phyloP scores from a whole-genome alignment of 2,888 invertebrate species.

The Colostygia pectinataria region DNA sequence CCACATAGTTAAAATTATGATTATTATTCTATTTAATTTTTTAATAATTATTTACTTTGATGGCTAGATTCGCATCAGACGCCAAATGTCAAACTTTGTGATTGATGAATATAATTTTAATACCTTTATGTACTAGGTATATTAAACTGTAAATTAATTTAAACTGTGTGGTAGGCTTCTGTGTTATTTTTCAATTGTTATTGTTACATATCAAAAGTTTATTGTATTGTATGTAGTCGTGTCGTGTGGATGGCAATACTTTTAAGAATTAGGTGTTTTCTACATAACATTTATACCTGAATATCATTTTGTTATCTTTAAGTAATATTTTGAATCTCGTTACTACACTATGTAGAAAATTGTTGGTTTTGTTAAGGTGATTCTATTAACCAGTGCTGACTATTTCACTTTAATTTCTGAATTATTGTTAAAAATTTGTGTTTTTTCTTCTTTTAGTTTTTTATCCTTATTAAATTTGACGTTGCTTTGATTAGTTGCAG shows the following conservation, averaged over 20 bases:
- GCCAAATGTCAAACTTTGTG: too few relatives aligned
- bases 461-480: too few relatives aligned
- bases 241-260: constrained; percentile 71
- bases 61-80: background rate
- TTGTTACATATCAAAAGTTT: constrained; percentile 76
- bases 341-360: constrained; percentile 32
- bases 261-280: constrained; percentile 40
- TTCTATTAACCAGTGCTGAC: too few relatives aligned
- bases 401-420: too few relatives aligned
- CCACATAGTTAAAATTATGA: constrained; percentile 30
- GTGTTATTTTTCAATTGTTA: constrained; percentile 52
- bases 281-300: constrained; percentile 26
- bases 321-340: constrained; percentile 45
- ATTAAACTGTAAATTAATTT: constrained; percentile 23
- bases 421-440: too few relatives aligned
- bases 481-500: too few relatives aligned
- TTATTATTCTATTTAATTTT: constrained; percentile 2
- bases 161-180: constrained; percentile 40
- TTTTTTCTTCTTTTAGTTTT: too few relatives aligned
- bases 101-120: too few relatives aligned
- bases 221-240: constrained; percentile 62
- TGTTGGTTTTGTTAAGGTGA: constrained; percentile 34
- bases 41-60: too few relatives aligned
- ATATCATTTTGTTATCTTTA: constrained; percentile 31
- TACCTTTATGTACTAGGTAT: too few relatives aligned